Evolutionary conservation across 2,888 invertebrate species (phyloP), one percentile per base, ranked within the genome.

Genomic region (Scaptomyza reducta): DNA sequence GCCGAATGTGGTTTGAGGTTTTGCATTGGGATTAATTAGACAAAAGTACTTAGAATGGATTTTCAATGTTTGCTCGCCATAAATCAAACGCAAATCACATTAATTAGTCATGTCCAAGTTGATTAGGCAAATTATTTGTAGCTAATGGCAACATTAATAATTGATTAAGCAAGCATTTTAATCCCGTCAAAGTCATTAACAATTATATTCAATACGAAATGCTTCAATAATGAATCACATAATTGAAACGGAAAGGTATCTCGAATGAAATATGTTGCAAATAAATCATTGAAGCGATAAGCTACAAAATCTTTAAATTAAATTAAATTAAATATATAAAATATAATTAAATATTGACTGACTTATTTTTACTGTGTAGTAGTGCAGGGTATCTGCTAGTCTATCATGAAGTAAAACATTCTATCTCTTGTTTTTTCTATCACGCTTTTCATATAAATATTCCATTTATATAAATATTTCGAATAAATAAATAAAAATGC

Each of bases 101-200:
- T 56, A 77, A 66, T 76, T 62, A 71, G 56, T 50, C 38, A 57
- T 65, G 74, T 66, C 68, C 53, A 68, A 68, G 49, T 58, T 61
- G 51, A 80, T 84, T 71, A 66, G 56, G n/a, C 18, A 22, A 68
- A 50, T 63, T 44, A 38, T 40, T 56, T 53, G 11, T 45, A n/a
- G 53, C 69, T 70, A 70, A 70, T 70, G 57, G 55, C 22, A 9
- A 22, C 40, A 66, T 60, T 53, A 47, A 66, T 57, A 40, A 72
- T 72, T 66, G 29, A 72, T 72, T 38, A 40, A 18, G 27, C 45
- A 41, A 45, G 25, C 31, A 29, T 16, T 54, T 57, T 47, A 72
- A 60, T 45, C 50, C 33, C 50, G 35, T 55, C 47, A 54, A 25
- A 46, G n/a, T 11, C 33, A 9, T 25, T n/a, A 45, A 46, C 31